Conservation (phyloP, 2,113 vertebrate species). For the Trematocara variabile region DNA sequence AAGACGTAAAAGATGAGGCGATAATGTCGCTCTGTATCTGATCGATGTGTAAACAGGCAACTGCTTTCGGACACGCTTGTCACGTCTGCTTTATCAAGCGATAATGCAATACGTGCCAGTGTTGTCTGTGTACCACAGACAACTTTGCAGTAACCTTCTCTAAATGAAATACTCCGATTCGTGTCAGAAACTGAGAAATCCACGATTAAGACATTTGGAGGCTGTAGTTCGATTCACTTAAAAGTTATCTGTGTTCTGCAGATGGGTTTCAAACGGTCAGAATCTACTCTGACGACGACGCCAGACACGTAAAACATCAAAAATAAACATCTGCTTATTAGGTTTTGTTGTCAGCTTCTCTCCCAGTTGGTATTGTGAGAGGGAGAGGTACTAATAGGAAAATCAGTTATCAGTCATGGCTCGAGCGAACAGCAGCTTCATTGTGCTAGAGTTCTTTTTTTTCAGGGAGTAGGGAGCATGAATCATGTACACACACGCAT, state of each 20-base stretch:
- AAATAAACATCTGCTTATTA: not conserved
- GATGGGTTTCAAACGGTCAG: not conserved
- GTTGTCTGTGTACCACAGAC: not conserved
- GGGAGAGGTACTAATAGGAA: conserved; percentile 5
- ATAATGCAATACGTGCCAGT: not conserved
- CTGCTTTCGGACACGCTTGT: not conserved
- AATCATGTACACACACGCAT: conserved; percentile 12
- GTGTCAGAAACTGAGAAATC: not conserved
- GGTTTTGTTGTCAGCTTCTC: not conserved
- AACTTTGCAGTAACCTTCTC: not conserved
- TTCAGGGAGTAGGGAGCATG: conserved; percentile 15
- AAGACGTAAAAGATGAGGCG: not conserved
- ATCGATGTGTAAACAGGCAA: not conserved
- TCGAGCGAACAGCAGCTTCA: conserved; percentile 34
- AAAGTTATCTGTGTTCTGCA: not conserved
- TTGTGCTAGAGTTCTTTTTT: conserved; percentile 22
- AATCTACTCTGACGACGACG: not conserved
- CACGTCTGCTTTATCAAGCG: not conserved
- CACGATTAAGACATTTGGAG: not conserved
- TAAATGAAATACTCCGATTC: not conserved
- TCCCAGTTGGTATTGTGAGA: not conserved
- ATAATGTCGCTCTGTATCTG: not conserved
- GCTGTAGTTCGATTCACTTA: not conserved
- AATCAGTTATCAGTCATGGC: conserved; percentile 35
- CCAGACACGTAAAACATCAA: not conserved